A percentile compares a stretch with the other conserved stretches of the same genome.
phyloP scores from a whole-genome alignment of 2,797 vertebrate species.

The Erethizon dorsatum region DNA sequence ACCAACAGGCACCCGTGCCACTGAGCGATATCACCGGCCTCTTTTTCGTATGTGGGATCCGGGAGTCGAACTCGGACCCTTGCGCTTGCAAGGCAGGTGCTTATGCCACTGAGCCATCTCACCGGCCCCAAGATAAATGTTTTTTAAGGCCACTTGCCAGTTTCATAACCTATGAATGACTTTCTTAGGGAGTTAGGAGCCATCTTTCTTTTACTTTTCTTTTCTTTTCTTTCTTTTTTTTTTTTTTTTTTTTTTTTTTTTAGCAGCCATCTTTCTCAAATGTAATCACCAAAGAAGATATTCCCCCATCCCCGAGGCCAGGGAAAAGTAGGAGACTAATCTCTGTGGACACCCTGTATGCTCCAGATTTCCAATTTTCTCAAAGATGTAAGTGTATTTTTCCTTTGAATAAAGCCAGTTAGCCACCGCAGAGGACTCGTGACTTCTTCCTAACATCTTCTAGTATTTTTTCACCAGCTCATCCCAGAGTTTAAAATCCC shows the following conservation, averaged over 20 bases:
- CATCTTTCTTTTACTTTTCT: neutral
- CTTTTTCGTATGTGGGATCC: no score
- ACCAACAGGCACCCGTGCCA: no score
- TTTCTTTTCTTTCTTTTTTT: neutral
- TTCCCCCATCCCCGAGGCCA: neutral
- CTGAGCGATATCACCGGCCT: no score
- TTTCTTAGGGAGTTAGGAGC: neutral
- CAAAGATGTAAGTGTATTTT: neutral
- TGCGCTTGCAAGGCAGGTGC: no score
- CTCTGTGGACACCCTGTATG: neutral
- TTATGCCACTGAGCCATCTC: no score
- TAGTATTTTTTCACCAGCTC: neutral
- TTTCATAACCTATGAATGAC: neutral
- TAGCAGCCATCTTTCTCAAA: slow-evolving; percentile 7
- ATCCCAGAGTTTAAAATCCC: neutral
- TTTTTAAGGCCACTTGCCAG: neutral
- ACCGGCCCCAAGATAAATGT: neutral
- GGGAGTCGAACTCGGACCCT: no score
- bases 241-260: neutral
- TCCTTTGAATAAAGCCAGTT: neutral
- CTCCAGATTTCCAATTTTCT: slow-evolving; percentile 24
- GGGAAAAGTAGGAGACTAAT: neutral
- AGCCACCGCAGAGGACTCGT: neutral
- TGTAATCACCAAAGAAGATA: neutral
- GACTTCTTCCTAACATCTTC: neutral